Percentiles rank a stretch among this genome's conserved stretches.
Conservation (phyloP, 2,888 invertebrate genomes). For the Atrina japonica region DNA sequence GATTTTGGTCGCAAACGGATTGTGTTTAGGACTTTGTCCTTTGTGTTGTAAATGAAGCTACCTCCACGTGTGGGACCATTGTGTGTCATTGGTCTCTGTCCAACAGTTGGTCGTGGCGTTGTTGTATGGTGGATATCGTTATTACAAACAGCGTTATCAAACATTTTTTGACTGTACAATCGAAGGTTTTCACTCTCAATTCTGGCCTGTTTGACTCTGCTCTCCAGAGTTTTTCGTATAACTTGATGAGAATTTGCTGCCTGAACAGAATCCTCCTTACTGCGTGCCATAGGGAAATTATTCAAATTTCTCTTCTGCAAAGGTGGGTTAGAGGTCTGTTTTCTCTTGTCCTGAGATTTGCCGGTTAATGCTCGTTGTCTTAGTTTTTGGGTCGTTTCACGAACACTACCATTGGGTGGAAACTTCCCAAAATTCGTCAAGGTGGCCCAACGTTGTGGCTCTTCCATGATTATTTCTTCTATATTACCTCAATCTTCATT, state of each 20-base stretch:
- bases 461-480: conserved; percentile 20
- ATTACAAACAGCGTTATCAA: conserved; percentile 54
- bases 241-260: conserved; percentile 50
- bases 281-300: conserved; percentile 64
- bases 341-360: conserved; percentile 34
- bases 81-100: conserved; percentile 20
- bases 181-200: conserved; percentile 58
- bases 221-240: conserved; percentile 40
- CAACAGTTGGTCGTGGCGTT: not conserved
- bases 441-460: conserved; percentile 34
- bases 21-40: conserved; percentile 56
- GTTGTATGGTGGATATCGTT: conserved; percentile 15
- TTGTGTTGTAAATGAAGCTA: conserved; percentile 59
- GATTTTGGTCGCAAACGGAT: conserved; percentile 60
- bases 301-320: conserved; percentile 62
- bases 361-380: conserved; percentile 46
- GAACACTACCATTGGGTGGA: conserved; percentile 35
- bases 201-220: conserved; percentile 42
- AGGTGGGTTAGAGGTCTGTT: conserved; percentile 49
- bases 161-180: conserved; percentile 63
- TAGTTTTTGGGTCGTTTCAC: conserved; percentile 49
- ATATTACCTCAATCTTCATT: not conserved
- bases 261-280: conserved; percentile 50
- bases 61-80: conserved; percentile 61
- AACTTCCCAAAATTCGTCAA: conserved; percentile 19